Base-by-base conservation (phyloP, 2,888 invertebrate species). In the Serripes groenlandicus region DNA sequence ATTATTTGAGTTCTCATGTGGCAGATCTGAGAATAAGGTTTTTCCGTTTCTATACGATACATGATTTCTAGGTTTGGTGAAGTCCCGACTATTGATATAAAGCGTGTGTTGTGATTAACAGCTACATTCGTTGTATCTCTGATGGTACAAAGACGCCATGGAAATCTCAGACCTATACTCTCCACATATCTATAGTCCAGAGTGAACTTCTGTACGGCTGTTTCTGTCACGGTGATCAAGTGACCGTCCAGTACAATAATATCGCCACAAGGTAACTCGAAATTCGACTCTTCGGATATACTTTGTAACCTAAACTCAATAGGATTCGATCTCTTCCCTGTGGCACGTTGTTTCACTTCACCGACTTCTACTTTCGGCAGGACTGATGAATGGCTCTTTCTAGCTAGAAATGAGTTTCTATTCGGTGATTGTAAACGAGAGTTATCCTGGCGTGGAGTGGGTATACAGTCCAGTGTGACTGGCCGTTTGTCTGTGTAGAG, bases 1-100 rank as follows among this genome's bases (percentile, higher is more conserved):
- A 81, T n/a, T 9, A 84, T 60, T 66, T 83, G 79, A 5, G 86
- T 83, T 11, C 83, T 69, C 83, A 86, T 82, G 56, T 86, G 86
- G 37, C 86, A 86, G 7, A 86, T 86, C 42, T 81, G 81, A n/a
- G 86, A 83, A 64, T 86, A 86, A 0, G 86, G 86, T 35, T 86
- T 86, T 30, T 86, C 83, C 9, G 86, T 86, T 42, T 86, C 86
- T n/a, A 86, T 86, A 18, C 78, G 74, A 56, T 86, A 86, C 23
- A 84, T 62, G 32, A 77, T 60, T 4, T 64, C 64, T 5, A 86
- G 71, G 21, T 28, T 62, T 7, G 86, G 86, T 9, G 74, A 69
- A 1, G 86, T 86, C 28, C 62, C 64, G 3, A 86, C 73, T 2
- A 86, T 84, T 4, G 86, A 81, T 15, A 86, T 79, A 34, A 84